Percentiles rank a stretch among this genome's conserved stretches.
Evolutionary conservation across 1,140 invertebrate species (phyloP).

Genomic region (Drosophila pectinifera): DNA sequence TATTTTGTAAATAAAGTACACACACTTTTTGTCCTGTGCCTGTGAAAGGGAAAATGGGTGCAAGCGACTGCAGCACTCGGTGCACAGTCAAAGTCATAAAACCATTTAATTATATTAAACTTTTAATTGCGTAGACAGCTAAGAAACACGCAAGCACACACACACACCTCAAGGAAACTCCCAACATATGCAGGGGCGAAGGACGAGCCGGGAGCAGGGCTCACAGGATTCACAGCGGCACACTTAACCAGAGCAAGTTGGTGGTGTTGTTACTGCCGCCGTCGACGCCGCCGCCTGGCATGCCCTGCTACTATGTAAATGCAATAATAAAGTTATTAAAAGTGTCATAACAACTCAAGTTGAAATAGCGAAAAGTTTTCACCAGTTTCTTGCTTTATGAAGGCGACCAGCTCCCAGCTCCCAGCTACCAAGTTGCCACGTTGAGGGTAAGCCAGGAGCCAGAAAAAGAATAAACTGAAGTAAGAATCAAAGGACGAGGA

Average conservation of each 20-base stretch:
- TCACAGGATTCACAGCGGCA: conserved; percentile 53
- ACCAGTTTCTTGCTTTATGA: conserved; percentile 68
- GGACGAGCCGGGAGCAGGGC: background rate
- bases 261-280: conserved; percentile 34
- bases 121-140: conserved; percentile 85
- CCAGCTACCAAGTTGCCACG: conserved; percentile 4
- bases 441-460: conserved; percentile 16
- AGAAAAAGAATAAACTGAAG: conserved; percentile 2
- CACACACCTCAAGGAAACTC: conserved; percentile 48
- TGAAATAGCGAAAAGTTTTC: conserved; percentile 79
- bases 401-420: conserved; percentile 18
- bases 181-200: conserved; percentile 62
- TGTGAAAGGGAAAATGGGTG: conserved; percentile 21
- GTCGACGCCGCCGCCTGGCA: conserved; percentile 20
- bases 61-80: conserved; percentile 42
- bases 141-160: conserved; percentile 54
- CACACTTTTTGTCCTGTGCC: background rate
- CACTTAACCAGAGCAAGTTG: conserved; percentile 59
- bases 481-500: conserved; percentile 29
- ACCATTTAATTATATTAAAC: conserved; percentile 85
- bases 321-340: conserved; percentile 85
- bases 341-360: conserved; percentile 85
- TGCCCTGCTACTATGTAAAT: conserved; percentile 77
- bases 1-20: background rate
- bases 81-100: conserved; percentile 82